Base-by-base conservation (phyloP, 2,797 vertebrate species). In the Coranthus polyacanthus region DNA sequence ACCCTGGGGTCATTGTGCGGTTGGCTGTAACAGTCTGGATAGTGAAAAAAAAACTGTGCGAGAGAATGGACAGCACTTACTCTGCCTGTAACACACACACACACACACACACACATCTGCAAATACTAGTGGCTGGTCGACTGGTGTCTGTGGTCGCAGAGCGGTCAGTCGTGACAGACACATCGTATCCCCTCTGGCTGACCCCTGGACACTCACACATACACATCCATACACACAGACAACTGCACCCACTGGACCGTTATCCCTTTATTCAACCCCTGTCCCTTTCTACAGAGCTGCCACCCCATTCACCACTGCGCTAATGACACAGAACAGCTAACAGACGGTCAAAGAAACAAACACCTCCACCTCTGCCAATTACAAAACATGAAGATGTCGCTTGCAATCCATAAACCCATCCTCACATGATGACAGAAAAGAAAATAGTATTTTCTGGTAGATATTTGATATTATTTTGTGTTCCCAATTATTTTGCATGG, bases 261-360 rank as follows among this genome's bases (percentile, higher is more conserved):
- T 68, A 56, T 82, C 69, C 80, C 51, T 73, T 83, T 77, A 75
- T 78, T 79, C 73, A 79, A 71, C 83, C 65, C 58, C 51, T 74
- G 75, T 75, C 67, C 70, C 63, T 73, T 68, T 80, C 68, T 52
- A 26, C 71, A 52, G 71, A 64, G 50, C 59, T 81, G 54, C 76
- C 61, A 68, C 49, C 47, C 75, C 75, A 90, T 90, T 75, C 65
- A 90, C 66, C 68, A 74, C 71, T 52, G 58, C 1, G 18, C 83
- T 90, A 93, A 92, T 92, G 92, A 86, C 83, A 89, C 88, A 85
- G 86, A 93, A 88, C 88, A 84, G 76, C 83, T 88, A 90, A 89
- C 68, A 74, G 86, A 53, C 77, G 79, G 64, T 72, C 12, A 38
- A 52, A 57, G 41, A 75, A 75, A 68, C 72, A 45, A 60, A 78